Percentiles rank a stretch among this genome's conserved stretches.
Conservation (phyloP, 2,113 vertebrate species). For the Nestor notabilis region DNA sequence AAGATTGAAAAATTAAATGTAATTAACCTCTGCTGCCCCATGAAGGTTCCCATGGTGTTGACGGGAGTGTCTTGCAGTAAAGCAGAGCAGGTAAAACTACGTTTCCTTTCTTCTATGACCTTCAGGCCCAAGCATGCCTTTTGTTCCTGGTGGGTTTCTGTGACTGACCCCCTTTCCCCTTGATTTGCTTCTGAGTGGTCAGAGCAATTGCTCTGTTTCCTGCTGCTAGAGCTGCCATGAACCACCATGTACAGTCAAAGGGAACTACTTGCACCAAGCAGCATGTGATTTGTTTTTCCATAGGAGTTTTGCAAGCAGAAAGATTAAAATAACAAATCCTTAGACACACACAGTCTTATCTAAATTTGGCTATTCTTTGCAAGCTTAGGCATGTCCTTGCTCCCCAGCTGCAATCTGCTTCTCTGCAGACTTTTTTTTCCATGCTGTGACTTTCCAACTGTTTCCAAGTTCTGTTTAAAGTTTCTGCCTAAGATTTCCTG, state of each 20-base stretch:
- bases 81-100: background rate
- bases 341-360: background rate
- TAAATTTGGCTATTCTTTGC: background rate
- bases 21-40: background rate
- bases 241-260: background rate
- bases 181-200: background rate
- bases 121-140: background rate
- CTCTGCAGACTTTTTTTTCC: background rate
- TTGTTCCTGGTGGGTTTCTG: background rate
- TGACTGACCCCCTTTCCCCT: background rate
- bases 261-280: background rate
- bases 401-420: background rate
- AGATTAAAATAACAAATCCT: background rate
- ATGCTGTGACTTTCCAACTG: slow-evolving; percentile 1
- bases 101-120: background rate
- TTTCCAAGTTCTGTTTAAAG: slow-evolving; percentile 13
- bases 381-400: background rate
- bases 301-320: background rate
- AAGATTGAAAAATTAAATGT: background rate
- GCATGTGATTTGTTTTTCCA: background rate
- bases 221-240: background rate
- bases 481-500: background rate
- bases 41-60: background rate
- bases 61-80: background rate
- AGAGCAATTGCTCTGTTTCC: background rate